Percentiles rank a stretch among this genome's conserved stretches.
These are phyloP conservation scores for Eudyptes chrysolophus DNA, from an alignment of 2,113 vertebrate genomes.

Conservation along the genomic window DNA sequence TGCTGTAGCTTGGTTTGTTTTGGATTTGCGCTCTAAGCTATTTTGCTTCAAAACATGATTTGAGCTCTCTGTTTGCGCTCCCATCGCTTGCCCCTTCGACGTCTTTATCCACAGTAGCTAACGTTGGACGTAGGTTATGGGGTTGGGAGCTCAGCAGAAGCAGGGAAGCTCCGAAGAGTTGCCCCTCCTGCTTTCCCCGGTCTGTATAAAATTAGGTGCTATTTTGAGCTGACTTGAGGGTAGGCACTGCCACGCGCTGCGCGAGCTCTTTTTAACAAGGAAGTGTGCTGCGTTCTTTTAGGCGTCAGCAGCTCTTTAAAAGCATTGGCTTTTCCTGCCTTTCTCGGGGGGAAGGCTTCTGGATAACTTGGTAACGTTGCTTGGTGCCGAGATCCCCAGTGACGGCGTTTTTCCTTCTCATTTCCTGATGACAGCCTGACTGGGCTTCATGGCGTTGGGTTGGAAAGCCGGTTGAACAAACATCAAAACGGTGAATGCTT, in stretches of 20 bases:
- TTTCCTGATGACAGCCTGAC: background rate
- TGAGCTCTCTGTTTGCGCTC: no score
- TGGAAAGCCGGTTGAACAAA: no score
- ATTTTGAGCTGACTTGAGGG: background rate
- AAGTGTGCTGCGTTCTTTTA: background rate
- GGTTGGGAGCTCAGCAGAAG: no score
- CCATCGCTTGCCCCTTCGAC: no score
- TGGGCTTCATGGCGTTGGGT: background rate
- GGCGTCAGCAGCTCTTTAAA: constrained; percentile 4
- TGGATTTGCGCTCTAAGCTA: no score
- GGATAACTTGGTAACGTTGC: background rate
- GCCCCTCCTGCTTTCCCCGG: background rate
- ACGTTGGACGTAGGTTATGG: no score
- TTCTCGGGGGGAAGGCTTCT: background rate
- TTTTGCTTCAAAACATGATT: no score
- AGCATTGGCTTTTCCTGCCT: background rate
- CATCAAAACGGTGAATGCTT: no score
- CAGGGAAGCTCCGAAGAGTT: background rate
- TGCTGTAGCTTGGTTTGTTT: no score
- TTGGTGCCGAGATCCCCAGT: fast-evolving
- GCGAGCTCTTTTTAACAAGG: background rate
- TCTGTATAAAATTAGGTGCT: background rate
- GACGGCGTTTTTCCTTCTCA: background rate
- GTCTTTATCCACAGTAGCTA: no score
- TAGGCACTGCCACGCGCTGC: background rate